These are phyloP conservation scores for Lithobates sylvaticus DNA, from an alignment of 2,797 vertebrate species.

Conservation along the genomic window DNA sequence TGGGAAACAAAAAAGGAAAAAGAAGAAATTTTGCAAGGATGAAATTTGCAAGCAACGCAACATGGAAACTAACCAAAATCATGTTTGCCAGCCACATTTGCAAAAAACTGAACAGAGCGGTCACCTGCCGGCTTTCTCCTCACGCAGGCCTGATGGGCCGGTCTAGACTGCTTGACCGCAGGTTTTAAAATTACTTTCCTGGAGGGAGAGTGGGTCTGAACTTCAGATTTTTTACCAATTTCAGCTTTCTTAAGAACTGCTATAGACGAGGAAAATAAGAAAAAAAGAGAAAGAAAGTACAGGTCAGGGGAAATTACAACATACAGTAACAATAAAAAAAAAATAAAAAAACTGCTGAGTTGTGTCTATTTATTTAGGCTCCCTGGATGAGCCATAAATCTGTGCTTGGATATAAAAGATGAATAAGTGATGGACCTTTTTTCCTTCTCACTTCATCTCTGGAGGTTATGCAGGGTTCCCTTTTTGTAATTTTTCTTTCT, in stretches of 20 bases:
- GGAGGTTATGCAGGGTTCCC: constrained; percentile 90
- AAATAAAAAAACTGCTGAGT: not conserved
- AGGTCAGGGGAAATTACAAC: constrained; percentile 78
- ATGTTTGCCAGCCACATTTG: constrained; percentile 86
- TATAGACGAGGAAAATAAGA: constrained; percentile 82
- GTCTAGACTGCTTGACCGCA: constrained; percentile 91
- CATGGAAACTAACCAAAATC: constrained; percentile 64
- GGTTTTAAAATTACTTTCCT: constrained; percentile 94
- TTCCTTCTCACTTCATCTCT: constrained; percentile 98
- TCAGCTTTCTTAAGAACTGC: constrained; percentile 98
- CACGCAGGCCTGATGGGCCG: constrained; percentile 93
- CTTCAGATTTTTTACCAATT: constrained; percentile 94
- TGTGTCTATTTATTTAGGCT: constrained; percentile 5
- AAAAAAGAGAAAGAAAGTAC: constrained; percentile 66
- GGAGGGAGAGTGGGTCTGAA: constrained; percentile 92
- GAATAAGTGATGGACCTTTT: constrained; percentile 90
- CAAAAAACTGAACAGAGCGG: constrained; percentile 78
- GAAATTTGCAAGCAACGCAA: constrained; percentile 67
- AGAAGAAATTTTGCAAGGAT: constrained; percentile 74
- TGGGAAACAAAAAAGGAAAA: constrained; percentile 67
- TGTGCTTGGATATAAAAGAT: constrained; percentile 71
- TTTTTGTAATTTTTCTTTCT: constrained; percentile 92
- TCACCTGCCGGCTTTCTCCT: constrained; percentile 98
- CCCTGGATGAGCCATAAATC: constrained; percentile 16
- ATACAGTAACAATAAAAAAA: constrained; percentile 52